These are phyloP conservation scores for Chromobotia macracanthus DNA, from an alignment of 2,797 vertebrate genomes.

Conservation along the genomic window DNA sequence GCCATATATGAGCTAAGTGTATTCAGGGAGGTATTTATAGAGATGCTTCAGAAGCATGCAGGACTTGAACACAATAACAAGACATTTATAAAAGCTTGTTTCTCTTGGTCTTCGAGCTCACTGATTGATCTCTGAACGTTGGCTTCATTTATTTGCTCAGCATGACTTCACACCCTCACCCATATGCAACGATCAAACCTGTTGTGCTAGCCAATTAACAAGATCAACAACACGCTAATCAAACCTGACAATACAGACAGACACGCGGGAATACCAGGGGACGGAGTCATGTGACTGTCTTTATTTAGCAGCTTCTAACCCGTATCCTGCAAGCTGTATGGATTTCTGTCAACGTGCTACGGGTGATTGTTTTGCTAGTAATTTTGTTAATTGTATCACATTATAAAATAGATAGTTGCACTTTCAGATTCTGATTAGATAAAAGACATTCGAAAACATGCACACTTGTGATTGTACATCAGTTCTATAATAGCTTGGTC, in stretches of 20 bases:
- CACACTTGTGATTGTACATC: no score
- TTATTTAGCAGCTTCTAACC: no score
- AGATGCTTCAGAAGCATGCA: neutral
- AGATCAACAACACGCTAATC: conserved; percentile 44
- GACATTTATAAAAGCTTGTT: conserved; percentile 14
- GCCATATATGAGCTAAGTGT: neutral
- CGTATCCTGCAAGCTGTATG: neutral
- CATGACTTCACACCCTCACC: conserved; percentile 12
- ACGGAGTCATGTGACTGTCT: neutral
- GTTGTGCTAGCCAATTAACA: conserved; percentile 35
- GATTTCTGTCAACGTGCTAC: conserved; percentile 10
- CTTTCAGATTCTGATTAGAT: no score
- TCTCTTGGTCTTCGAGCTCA: neutral
- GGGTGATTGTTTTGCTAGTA: neutral
- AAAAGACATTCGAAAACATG: no score
- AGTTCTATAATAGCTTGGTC: no score
- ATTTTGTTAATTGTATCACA: neutral
- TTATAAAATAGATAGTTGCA: no score
- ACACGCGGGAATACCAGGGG: conserved; percentile 20
- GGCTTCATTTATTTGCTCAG: conserved; percentile 25
- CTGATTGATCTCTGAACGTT: neutral
- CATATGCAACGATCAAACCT: neutral
- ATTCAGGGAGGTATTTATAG: neutral
- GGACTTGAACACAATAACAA: neutral
- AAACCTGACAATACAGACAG: conserved; percentile 19